These are phyloP conservation scores for Ceratosolen solmsi DNA, from an alignment of 1,140 invertebrate genomes.

Conservation along the genomic window DNA sequence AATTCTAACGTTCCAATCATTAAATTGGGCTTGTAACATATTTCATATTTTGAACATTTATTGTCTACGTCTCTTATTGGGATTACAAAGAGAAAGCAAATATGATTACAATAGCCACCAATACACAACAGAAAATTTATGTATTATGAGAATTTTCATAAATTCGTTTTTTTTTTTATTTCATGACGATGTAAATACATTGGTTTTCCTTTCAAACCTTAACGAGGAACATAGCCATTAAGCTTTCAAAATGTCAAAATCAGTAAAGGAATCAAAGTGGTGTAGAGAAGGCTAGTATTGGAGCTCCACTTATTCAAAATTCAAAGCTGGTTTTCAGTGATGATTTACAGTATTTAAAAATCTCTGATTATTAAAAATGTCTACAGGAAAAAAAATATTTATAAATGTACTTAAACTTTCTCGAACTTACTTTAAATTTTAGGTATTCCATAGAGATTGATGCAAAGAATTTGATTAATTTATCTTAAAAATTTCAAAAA, in stretches of 20 bases:
- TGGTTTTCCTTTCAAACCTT: background rate
- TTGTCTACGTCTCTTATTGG: background rate
- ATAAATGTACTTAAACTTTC: too few species aligned
- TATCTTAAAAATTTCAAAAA: too few species aligned
- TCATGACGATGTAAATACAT: background rate
- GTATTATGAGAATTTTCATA: background rate
- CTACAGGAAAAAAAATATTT: too few species aligned
- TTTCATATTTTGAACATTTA: too few species aligned
- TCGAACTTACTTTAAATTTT: too few species aligned
- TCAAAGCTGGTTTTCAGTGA: background rate
- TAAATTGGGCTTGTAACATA: too few species aligned
- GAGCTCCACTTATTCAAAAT: background rate
- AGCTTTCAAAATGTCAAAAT: constrained; percentile 1
- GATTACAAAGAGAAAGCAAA: constrained; percentile 1
- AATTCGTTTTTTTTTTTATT: background rate
- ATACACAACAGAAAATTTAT: background rate
- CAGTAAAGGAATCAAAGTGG: background rate
- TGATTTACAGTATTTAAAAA: background rate
- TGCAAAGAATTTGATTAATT: too few species aligned
- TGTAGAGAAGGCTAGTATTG: background rate
- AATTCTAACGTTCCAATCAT: too few species aligned
- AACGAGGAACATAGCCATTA: background rate
- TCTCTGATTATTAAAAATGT: background rate
- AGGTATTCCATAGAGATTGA: too few species aligned
- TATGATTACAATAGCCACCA: background rate